Base-by-base conservation (phyloP, 1,140 invertebrate genomes). In the Papilio polyxenes region DNA sequence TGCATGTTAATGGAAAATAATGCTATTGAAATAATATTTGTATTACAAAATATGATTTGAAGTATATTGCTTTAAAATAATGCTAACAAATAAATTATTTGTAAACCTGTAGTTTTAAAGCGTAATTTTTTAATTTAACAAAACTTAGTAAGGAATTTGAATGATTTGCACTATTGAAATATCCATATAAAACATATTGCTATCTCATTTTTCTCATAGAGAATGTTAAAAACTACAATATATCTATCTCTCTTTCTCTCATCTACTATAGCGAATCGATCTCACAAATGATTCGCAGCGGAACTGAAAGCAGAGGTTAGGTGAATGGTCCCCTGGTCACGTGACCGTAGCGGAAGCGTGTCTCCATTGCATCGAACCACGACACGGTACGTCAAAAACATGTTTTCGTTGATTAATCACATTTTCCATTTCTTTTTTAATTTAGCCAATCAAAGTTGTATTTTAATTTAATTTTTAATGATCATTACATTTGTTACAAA, bases 291-390 rank as follows among this genome's bases (percentile, higher is more conserved):
- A 31, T 77, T 72, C n/a, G 56, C 77, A 37, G 56, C 77, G 53
- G 77, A 62, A 79, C 77, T 62, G 77, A 79, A 79, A 79, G 82
- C 78, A 82, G 80, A 83, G 82, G 82, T 77, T 81, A 81, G 74
- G 40, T 56, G 75, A 74, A 49, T 62, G 56, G 59, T 79, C 56
- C 78, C 82, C 51, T 48, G 15, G 72, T 49, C 81, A 51, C 75
- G 56, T 83, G 84, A 82, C 82, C 82, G 65, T 83, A 56, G 81
- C 74, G n/a, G 44, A 5, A 48, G 83, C 48, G 53, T 37, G 77
- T 81, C 76, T 77, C 82, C 84, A 74, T 81, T 80, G 53, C 23
- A 15, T 7, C 11, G 23, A 31, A 31, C 20, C 31, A 72, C 23
- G 53, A 56, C 65, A 13, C 23, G 31, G 4, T 31, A 72, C 65